Evolutionary conservation across 2,113 vertebrate species (phyloP).

Genomic region (Rhinolophus sinicus): DNA sequence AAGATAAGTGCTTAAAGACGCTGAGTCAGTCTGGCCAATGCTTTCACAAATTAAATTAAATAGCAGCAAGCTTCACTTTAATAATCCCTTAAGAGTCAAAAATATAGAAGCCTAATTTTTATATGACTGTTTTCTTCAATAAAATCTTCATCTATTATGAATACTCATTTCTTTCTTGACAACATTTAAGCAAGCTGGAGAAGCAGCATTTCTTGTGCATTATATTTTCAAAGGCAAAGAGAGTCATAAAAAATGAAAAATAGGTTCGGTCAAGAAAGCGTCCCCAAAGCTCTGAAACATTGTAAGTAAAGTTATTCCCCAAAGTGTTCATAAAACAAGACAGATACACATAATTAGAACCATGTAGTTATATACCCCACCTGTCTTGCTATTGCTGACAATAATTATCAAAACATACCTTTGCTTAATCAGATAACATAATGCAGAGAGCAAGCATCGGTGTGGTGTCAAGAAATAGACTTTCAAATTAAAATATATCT

Average conservation of each 20-base stretch:
- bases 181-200: slow-evolving; percentile 58
- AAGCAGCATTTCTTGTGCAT: background rate
- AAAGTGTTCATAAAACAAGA: slow-evolving; percentile 32
- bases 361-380: background rate
- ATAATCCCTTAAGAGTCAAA: slow-evolving; percentile 41
- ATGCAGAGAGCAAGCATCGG: background rate
- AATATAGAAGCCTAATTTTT: slow-evolving; percentile 52
- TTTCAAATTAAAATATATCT: background rate
- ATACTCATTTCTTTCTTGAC: slow-evolving; percentile 62
- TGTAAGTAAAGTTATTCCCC: slow-evolving; percentile 35
- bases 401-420: background rate
- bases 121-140: slow-evolving; percentile 26
- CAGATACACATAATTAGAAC: background rate
- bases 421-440: background rate
- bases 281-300: background rate
- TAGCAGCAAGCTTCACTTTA: slow-evolving; percentile 17
- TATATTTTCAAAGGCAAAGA: background rate
- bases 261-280: slow-evolving; percentile 31
- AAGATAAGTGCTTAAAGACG: background rate
- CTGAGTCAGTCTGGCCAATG: background rate
- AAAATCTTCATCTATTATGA: slow-evolving; percentile 60
- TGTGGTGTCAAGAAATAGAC: background rate
- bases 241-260: slow-evolving; percentile 54
- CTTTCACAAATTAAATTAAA: slow-evolving; percentile 73
- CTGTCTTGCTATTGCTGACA: background rate